phyloP scores from a whole-genome alignment of 2,797 vertebrate genomes.

The Sebastiscus tertius region DNA sequence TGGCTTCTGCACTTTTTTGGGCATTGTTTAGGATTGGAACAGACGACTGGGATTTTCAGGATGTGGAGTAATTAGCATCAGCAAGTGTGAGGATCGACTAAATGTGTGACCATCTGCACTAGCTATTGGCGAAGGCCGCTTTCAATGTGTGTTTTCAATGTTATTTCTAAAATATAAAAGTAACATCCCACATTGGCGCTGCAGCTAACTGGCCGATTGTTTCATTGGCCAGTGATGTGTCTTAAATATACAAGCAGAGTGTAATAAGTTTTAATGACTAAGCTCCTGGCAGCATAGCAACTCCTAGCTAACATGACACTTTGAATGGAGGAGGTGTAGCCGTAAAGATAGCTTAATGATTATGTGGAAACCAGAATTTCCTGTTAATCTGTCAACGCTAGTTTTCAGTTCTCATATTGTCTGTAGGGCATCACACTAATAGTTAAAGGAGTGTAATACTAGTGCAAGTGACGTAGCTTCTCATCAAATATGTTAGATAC shows the following conservation, averaged over 20 bases:
- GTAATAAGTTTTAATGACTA: conserved; percentile 15
- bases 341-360: conserved; percentile 13
- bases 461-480: conserved; percentile 1
- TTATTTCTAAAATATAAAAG: conserved; percentile 27
- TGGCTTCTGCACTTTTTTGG: conserved; percentile 54
- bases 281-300: conserved; percentile 7
- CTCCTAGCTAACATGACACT: neutral
- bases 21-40: conserved; percentile 42
- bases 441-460: conserved; percentile 6
- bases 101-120: conserved; percentile 29
- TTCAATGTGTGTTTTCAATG: conserved; percentile 28
- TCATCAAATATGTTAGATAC: conserved; percentile 2
- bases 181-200: conserved; percentile 31
- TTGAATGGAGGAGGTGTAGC: conserved; percentile 3
- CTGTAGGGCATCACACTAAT: neutral
- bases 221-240: conserved; percentile 10
- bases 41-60: conserved; percentile 23
- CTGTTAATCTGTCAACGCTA: neutral
- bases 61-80: conserved; percentile 34
- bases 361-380: conserved; percentile 5
- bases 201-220: conserved; percentile 24
- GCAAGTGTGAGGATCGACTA: conserved; percentile 43
- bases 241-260: conserved; percentile 22
- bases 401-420: neutral
- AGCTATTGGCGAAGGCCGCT: conserved; percentile 23